Percentiles rank a stretch among this genome's conserved stretches.
phyloP scores from a whole-genome alignment of 1,140 invertebrate genomes.

The Caenorhabditis remanei region DNA sequence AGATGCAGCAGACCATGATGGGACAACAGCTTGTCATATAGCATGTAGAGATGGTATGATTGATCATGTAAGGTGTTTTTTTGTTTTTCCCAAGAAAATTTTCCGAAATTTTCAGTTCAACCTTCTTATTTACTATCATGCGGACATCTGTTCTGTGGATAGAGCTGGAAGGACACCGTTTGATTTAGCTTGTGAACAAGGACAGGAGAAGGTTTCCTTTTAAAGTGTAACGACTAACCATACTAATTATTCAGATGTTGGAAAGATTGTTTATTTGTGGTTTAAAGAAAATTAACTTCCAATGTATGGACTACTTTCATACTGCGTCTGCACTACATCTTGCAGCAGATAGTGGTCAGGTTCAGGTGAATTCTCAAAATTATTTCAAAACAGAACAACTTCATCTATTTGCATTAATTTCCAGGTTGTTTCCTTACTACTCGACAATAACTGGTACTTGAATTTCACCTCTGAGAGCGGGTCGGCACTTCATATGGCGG shows the following conservation, averaged over 20 bases:
- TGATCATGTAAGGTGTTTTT: constrained; percentile 58
- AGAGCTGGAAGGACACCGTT: constrained; percentile 66
- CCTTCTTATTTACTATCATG: constrained; percentile 66
- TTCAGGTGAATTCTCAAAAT: constrained; percentile 58
- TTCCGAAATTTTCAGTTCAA: constrained; percentile 59
- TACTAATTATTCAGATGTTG: constrained; percentile 55
- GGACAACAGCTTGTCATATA: constrained; percentile 60
- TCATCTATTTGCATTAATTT: neutral
- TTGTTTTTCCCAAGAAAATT: neutral
- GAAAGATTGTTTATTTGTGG: constrained; percentile 63
- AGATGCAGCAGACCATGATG: constrained; percentile 62
- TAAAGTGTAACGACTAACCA: neutral
- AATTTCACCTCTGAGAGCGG: constrained; percentile 54
- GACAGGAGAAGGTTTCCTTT: constrained; percentile 60
- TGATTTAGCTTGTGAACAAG: constrained; percentile 66
- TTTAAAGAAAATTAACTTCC: constrained; percentile 44
- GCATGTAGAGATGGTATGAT: constrained; percentile 66
- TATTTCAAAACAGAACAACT: neutral
- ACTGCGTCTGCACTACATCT: constrained; percentile 66
- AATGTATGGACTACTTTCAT: constrained; percentile 57
- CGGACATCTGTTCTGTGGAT: constrained; percentile 64
- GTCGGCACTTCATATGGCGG: constrained; percentile 66
- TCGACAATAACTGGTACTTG: constrained; percentile 64
- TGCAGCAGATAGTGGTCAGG: constrained; percentile 65
- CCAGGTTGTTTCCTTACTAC: constrained; percentile 59